phyloP scores from a whole-genome alignment of 2,113 vertebrate species.

The Athene noctua region DNA sequence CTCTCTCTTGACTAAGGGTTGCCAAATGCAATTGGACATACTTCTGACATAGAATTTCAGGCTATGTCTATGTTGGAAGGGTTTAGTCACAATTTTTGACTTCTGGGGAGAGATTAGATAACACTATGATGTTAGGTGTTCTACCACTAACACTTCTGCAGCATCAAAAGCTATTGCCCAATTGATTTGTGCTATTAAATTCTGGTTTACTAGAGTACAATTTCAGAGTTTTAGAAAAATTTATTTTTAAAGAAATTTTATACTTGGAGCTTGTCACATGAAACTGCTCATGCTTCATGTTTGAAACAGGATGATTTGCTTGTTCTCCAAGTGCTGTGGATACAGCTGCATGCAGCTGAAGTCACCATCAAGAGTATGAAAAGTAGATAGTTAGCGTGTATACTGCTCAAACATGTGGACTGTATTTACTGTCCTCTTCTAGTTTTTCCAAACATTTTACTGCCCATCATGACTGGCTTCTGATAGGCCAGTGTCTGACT shows the following conservation, averaged over 20 bases:
- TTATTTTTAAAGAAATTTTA: neutral
- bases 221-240: neutral
- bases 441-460: neutral
- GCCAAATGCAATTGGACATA: slow-evolving; percentile 60
- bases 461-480: neutral
- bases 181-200: slow-evolving; percentile 3
- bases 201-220: neutral
- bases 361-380: neutral
- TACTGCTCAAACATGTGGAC: neutral
- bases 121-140: neutral
- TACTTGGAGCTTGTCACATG: neutral
- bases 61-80: slow-evolving; percentile 29
- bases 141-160: neutral
- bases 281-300: neutral
- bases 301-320: neutral
- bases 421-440: neutral
- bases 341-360: neutral
- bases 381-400: neutral
- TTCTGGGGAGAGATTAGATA: slow-evolving; percentile 55
- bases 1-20: slow-evolving; percentile 35
- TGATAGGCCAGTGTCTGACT: neutral
- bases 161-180: slow-evolving; percentile 20
- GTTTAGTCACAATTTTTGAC: slow-evolving; percentile 52
- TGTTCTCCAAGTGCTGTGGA: neutral
- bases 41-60: slow-evolving; percentile 60